phyloP scores from a whole-genome alignment of 2,888 invertebrate species.

The Mactromeris polynyma region DNA sequence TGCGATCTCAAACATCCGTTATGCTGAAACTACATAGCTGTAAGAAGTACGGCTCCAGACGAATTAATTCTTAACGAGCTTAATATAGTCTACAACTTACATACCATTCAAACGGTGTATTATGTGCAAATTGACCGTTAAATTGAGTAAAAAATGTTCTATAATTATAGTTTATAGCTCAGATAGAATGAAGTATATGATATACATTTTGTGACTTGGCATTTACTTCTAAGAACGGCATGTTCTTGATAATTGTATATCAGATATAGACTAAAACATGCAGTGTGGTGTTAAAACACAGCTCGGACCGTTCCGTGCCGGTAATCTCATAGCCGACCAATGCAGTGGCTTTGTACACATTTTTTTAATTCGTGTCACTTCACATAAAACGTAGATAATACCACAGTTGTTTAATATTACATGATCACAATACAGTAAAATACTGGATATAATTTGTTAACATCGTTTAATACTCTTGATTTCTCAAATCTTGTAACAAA shows the following conservation, averaged over 20 bases:
- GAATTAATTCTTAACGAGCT: not conserved
- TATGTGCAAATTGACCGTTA: not conserved
- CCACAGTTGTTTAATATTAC: not conserved
- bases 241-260: not conserved
- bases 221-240: not conserved
- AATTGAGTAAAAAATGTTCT: conserved; percentile 16
- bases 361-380: not conserved
- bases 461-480: conserved; percentile 6
- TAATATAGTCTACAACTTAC: not conserved
- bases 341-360: not conserved
- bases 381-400: not conserved
- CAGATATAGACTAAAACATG: not conserved
- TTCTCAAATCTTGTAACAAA: not conserved
- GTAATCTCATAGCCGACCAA: not conserved
- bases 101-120: not conserved
- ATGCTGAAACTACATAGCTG: not conserved
- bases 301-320: not conserved
- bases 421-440: not conserved
- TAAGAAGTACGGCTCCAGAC: not conserved
- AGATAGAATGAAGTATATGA: not conserved
- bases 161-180: not conserved
- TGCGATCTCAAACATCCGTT: not conserved
- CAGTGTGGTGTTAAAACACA: no score
- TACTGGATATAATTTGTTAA: not conserved
- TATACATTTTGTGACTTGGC: not conserved